These are phyloP conservation scores for Sitophilus oryzae DNA, from an alignment of 1,140 invertebrate species.

Conservation along the genomic window DNA sequence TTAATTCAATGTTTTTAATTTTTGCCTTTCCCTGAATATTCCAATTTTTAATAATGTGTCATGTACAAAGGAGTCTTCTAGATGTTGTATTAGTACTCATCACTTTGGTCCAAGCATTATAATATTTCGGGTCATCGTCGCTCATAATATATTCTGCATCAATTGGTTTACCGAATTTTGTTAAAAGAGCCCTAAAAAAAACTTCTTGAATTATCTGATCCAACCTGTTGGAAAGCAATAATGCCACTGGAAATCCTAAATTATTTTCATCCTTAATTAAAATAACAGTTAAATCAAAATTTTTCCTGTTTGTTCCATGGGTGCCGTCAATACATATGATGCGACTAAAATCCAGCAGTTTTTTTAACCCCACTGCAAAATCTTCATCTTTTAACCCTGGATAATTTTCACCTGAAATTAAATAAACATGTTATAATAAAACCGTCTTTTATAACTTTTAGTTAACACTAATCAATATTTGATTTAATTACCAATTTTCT, in stretches of 20 bases:
- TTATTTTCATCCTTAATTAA: conserved; percentile 19
- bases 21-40: not conserved
- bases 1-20: not conserved
- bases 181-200: conserved; percentile 15
- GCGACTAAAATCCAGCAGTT: conserved; percentile 9
- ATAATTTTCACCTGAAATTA: conserved; percentile 11
- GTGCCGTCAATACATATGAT: conserved; percentile 25
- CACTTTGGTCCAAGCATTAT: not conserved
- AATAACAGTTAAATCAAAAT: conserved; percentile 14
- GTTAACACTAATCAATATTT: not conserved
- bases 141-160: conserved; percentile 16
- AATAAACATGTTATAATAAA: no score
- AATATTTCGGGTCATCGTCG: not conserved
- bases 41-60: not conserved
- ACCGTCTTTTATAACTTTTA: no score
- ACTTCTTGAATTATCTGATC: conserved; percentile 17
- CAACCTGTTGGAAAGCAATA: conserved; percentile 20
- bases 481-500: conserved; percentile 6
- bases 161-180: conserved; percentile 8
- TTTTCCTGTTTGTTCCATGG: conserved; percentile 20
- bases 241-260: conserved; percentile 19
- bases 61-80: not conserved
- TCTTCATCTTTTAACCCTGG: conserved; percentile 9
- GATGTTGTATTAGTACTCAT: not conserved
- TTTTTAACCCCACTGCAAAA: conserved; percentile 23